phyloP scores from a whole-genome alignment of 2,888 invertebrate species.

The Synergus gifuensis region DNA sequence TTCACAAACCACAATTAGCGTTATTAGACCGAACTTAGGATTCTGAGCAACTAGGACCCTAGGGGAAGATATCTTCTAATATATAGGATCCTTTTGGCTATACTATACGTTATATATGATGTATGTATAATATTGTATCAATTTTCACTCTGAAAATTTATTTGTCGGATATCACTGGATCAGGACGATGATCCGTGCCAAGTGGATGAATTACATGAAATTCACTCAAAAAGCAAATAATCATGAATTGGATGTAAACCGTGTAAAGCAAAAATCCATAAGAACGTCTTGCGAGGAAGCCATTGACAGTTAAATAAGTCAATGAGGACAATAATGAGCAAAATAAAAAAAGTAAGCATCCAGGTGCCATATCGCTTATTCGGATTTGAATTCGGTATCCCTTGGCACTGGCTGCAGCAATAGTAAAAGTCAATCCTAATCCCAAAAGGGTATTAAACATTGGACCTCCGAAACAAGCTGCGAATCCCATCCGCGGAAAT shows the following conservation, averaged over 20 bases:
- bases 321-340: slow-evolving; percentile 76
- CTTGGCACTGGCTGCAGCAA: slow-evolving; percentile 60
- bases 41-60: not conserved
- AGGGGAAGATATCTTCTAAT: not conserved
- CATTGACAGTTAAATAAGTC: slow-evolving; percentile 77
- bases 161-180: slow-evolving; percentile 39
- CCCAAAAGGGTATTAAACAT: slow-evolving; percentile 80
- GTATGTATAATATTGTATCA: not conserved
- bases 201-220: slow-evolving; percentile 74
- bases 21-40: slow-evolving; percentile 28
- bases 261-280: slow-evolving; percentile 78
- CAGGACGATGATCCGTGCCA: slow-evolving; percentile 72
- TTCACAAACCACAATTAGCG: slow-evolving; percentile 26
- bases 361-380: slow-evolving; percentile 76
- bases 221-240: slow-evolving; percentile 79
- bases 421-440: slow-evolving; percentile 76
- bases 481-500: slow-evolving; percentile 83
- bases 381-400: slow-evolving; percentile 67
- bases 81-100: too few species aligned
- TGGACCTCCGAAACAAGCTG: slow-evolving; percentile 85
- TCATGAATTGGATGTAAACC: slow-evolving; percentile 79
- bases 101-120: not conserved
- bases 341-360: slow-evolving; percentile 77
- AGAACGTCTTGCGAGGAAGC: slow-evolving; percentile 77
- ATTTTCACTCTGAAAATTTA: not conserved